Evolutionary conservation across 1,140 invertebrate species (phyloP), one percentile per base, ranked within the genome.

Genomic region (Pseudomyrmex pallidus): DNA sequence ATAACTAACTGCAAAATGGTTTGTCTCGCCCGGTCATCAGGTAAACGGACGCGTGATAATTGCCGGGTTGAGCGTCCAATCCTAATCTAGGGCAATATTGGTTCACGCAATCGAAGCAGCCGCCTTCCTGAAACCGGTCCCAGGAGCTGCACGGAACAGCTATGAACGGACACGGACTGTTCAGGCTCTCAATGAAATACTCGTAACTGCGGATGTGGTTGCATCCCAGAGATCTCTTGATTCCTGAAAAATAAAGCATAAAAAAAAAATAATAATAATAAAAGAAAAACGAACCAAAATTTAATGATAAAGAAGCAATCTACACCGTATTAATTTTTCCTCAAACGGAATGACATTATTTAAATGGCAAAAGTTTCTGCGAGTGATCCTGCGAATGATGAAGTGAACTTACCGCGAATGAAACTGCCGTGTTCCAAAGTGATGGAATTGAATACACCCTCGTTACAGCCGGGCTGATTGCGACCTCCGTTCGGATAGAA

Each of bases 401-500:
- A 25, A 15, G 2, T 52, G 22, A 59, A 74, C 68, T 88, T 89
- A 95, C 96, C 96, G 83, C 94, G 94, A 84, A 96, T 94, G 80
- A 96, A 94, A 82, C 96, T 96, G 67, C 95, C 96, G 22, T 96
- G 95, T 90, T 96, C 95, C 59, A 95, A 94, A 54, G 95, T 95
- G 61, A 97, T 96, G 5, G 96, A 96, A 67, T 97, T 95, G 66
- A 96, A 94, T 17, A 97, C 95, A 22, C 96, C 96, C 84, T 96
- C 95, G 85, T 96, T 96, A 90, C 98, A 98, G 0, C 98, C 98
- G 0, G 98, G 98, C 92, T 98, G 98, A 83, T 96, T 96, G 7
- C 96, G 95, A 0, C 98, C 98, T 0, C 97, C 97, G 89, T 98
- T 99, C 0, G 98, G 98, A 92, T 97, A 98, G 93, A 98, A 99